These are phyloP conservation scores for Eulithis prunata DNA, from an alignment of 2,888 invertebrate genomes.

Conservation along the genomic window DNA sequence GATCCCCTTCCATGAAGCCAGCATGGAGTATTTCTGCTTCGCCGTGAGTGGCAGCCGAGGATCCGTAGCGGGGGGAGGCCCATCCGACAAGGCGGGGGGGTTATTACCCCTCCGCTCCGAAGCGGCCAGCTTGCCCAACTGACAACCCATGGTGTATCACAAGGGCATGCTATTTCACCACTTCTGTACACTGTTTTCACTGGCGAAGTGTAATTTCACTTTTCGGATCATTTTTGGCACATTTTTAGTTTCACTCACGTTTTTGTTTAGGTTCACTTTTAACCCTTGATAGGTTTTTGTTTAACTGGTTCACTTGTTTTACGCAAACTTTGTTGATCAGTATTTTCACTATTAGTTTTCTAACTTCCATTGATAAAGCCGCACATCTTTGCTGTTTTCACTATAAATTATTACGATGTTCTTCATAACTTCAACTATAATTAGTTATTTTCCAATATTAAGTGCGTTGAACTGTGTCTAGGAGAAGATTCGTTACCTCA, in stretches of 20 bases:
- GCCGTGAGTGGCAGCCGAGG: conserved; percentile 92
- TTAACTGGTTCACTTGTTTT: not conserved
- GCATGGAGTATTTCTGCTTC: conserved; percentile 94
- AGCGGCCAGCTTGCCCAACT: conserved; percentile 89
- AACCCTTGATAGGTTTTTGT: not conserved
- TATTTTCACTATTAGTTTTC: conserved; percentile 1
- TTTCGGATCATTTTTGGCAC: conserved; percentile 25
- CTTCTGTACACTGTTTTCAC: conserved; percentile 17
- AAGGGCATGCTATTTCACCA: conserved; percentile 30
- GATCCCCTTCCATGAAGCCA: conserved; percentile 96
- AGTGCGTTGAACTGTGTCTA: conserved; percentile 9
- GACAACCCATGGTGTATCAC: conserved; percentile 87
- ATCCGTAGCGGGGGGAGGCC: conserved; percentile 88
- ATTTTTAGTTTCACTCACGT: not conserved
- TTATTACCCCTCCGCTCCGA: conserved; percentile 78
- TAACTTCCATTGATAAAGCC: not conserved
- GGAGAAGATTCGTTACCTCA: conserved; percentile 36
- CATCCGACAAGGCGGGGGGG: conserved; percentile 78
- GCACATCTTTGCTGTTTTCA: conserved; percentile 8
- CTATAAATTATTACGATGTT: conserved; percentile 20
- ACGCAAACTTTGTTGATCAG: too few relatives aligned
- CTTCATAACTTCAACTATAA: not conserved
- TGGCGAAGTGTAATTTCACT: conserved; percentile 9
- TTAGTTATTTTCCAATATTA: too few relatives aligned
- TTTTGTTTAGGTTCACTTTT: not conserved